Percentiles rank a stretch among this genome's conserved stretches.
Evolutionary conservation across 2,113 vertebrate species (phyloP).

Genomic region (Spheniscus mendiculus): DNA sequence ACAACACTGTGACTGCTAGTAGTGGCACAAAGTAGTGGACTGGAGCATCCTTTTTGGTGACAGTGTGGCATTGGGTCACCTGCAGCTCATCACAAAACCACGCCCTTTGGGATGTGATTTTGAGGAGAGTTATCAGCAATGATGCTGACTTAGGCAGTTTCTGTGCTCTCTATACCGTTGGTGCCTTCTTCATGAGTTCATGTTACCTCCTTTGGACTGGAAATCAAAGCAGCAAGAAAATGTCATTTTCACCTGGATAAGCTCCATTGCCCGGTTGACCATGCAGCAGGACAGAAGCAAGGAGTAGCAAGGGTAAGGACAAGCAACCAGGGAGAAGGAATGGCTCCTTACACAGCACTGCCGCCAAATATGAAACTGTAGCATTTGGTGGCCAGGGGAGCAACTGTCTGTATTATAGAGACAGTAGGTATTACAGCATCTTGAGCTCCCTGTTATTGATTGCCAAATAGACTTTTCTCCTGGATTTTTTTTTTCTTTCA

Average conservation of each 20-base stretch:
- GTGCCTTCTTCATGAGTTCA: not conserved
- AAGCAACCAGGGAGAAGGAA: not conserved
- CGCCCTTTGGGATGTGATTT: not conserved
- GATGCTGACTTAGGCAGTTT: not conserved
- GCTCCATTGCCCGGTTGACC: rapidly evolving
- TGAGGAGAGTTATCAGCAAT: not conserved
- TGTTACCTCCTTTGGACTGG: not conserved
- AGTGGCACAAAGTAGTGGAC: not conserved
- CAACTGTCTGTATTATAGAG: not conserved
- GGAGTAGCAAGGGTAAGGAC: not conserved
- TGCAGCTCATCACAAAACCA: not conserved
- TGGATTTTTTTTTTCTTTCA: not conserved
- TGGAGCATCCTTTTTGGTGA: not conserved
- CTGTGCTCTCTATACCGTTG: not conserved
- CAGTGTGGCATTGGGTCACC: not conserved
- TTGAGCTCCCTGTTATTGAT: not conserved
- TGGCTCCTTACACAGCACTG: not conserved
- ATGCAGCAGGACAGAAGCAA: not conserved
- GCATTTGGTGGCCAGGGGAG: not conserved
- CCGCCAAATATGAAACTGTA: not conserved
- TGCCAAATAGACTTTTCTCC: not conserved
- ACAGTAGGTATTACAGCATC: not conserved
- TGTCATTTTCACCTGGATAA: not conserved
- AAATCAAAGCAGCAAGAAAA: not conserved
- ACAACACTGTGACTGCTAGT: not conserved